phyloP scores from a whole-genome alignment of 1,140 invertebrate genomes.

The Drosophila oshimai region DNA sequence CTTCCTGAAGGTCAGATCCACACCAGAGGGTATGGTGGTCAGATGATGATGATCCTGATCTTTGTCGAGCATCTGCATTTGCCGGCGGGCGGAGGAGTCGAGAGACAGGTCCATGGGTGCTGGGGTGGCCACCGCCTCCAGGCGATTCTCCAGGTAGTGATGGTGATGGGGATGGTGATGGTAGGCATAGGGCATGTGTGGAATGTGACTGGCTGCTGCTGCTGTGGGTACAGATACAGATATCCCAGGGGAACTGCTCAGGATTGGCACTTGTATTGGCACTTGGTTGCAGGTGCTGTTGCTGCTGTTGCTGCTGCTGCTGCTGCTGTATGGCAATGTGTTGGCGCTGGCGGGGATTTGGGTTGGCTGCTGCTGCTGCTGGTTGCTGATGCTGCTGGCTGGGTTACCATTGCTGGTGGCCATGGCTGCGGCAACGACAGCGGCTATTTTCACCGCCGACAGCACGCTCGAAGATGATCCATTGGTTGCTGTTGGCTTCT shows the following conservation, averaged over 20 bases:
- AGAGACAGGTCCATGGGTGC: conserved; percentile 74
- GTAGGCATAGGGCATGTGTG: conserved; percentile 28
- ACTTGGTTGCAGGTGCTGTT: conserved; percentile 29
- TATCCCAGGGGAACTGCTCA: conserved; percentile 39
- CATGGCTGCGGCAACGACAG: conserved; percentile 45
- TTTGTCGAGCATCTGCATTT: conserved; percentile 39
- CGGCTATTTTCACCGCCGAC: conserved; percentile 41
- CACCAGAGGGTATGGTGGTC: conserved; percentile 25
- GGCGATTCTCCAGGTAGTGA: conserved; percentile 18
- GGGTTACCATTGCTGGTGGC: conserved; percentile 20
- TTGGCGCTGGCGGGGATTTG: conserved; percentile 33
- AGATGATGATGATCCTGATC: conserved; percentile 16
- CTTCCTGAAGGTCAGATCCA: conserved; percentile 75
- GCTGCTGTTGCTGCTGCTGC: conserved; percentile 6
- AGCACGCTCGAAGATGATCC: conserved; percentile 62
- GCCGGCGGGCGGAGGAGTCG: conserved; percentile 51
- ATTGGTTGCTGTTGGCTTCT: conserved; percentile 5
- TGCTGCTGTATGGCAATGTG: conserved; percentile 23
- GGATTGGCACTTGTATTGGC: conserved; percentile 55
- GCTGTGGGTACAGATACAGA: conserved; percentile 9
- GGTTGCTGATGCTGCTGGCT: conserved; percentile 9
- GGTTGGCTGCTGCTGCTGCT: conserved; percentile 4
- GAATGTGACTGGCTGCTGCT: conserved; percentile 43
- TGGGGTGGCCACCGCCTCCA: conserved; percentile 42
- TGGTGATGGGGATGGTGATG: conserved; percentile 9